A percentile compares a stretch with the other conserved stretches of the same genome.
Evolutionary conservation across 2,113 vertebrate species (phyloP).

Genomic region (Triplophysa rosa): DNA sequence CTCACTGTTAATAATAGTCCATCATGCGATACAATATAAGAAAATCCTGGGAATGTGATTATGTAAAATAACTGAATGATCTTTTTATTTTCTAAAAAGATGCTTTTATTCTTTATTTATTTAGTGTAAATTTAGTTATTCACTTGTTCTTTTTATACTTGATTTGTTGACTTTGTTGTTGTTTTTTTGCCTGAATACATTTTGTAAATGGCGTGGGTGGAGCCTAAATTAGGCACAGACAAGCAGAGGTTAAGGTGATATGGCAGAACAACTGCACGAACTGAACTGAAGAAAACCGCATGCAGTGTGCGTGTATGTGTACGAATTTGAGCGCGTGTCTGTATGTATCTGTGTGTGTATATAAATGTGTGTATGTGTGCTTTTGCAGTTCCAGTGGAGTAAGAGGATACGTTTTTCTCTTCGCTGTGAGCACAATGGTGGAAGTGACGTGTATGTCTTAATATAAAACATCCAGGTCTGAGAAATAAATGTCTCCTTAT

Average conservation of each 20-base stretch:
- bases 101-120: slow-evolving; percentile 62
- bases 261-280: slow-evolving; percentile 52
- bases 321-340: slow-evolving; percentile 35
- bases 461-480: slow-evolving; percentile 76
- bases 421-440: slow-evolving; percentile 76
- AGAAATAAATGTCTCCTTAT: slow-evolving; percentile 60
- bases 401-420: slow-evolving; percentile 59
- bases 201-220: slow-evolving; percentile 69
- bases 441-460: slow-evolving; percentile 73
- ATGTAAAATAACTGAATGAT: slow-evolving; percentile 71
- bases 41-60: slow-evolving; percentile 59
- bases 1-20: slow-evolving; percentile 65
- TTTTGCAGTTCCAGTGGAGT: slow-evolving; percentile 27
- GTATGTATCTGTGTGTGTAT: slow-evolving; percentile 26
- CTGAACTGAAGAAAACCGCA: slow-evolving; percentile 46
- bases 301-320: slow-evolving; percentile 39
- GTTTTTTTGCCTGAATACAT: slow-evolving; percentile 57
- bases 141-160: slow-evolving; percentile 64
- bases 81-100: slow-evolving; percentile 70
- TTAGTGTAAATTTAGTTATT: slow-evolving; percentile 54
- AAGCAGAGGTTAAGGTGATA: slow-evolving; percentile 39
- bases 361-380: slow-evolving; percentile 3
- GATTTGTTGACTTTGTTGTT: slow-evolving; percentile 59
- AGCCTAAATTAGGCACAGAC: slow-evolving; percentile 72
- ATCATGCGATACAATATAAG: slow-evolving; percentile 59